Conservation (phyloP, 2,888 invertebrate species). For the Drosophila longiperda region DNA sequence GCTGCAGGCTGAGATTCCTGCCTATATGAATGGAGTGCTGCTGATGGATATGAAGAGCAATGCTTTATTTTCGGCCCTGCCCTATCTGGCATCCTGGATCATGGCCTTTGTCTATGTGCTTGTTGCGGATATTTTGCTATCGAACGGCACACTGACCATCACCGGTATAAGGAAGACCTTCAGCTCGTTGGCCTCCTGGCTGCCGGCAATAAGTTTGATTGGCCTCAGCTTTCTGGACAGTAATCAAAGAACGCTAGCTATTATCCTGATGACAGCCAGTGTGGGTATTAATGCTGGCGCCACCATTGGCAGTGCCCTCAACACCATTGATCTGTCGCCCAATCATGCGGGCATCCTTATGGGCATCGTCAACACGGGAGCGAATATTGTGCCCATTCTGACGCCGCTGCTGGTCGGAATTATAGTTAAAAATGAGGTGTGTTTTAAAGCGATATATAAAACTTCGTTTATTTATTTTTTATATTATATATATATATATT, state of each 20-base stretch:
- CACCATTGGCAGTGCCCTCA: slow-evolving; percentile 87
- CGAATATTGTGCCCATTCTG: slow-evolving; percentile 87
- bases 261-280: slow-evolving; percentile 86
- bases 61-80: slow-evolving; percentile 86
- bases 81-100: slow-evolving; percentile 86
- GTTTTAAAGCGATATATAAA: slow-evolving; percentile 52
- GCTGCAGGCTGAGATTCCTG: slow-evolving; percentile 89
- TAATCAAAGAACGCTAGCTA: slow-evolving; percentile 82
- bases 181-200: slow-evolving; percentile 83
- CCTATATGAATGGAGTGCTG: slow-evolving; percentile 88
- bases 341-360: slow-evolving; percentile 89
- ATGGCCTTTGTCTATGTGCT: slow-evolving; percentile 85
- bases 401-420: slow-evolving; percentile 87
- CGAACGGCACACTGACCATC: slow-evolving; percentile 82
- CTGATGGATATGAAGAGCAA: slow-evolving; percentile 87
- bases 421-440: slow-evolving; percentile 87
- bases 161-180: slow-evolving; percentile 75
- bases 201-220: slow-evolving; percentile 86
- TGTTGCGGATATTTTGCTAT: slow-evolving; percentile 84
- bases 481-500: not conserved
- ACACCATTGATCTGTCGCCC: slow-evolving; percentile 89
- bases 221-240: slow-evolving; percentile 85
- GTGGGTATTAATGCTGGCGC: slow-evolving; percentile 87
- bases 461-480: not conserved
- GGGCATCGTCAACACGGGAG: slow-evolving; percentile 89